Base-by-base conservation (phyloP, 2,888 invertebrate genomes). In the Ptilodon capucinus region DNA sequence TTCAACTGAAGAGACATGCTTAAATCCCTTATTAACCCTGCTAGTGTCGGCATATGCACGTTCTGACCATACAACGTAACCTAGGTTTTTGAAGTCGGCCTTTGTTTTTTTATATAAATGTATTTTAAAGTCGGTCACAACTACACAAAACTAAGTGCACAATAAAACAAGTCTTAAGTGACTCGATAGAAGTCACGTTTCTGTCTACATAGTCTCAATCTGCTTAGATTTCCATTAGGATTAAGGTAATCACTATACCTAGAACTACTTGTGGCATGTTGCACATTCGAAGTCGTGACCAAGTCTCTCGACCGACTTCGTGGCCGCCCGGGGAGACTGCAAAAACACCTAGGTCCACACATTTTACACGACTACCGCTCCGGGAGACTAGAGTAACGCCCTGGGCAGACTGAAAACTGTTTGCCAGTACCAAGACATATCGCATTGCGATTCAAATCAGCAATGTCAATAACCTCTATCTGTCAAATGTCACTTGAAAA, bases 271-370 rank as follows among this genome's bases (percentile, higher is more conserved):
- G 19, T 14, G 18, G 11, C 19, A 38, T 30, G 19, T 9, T 25
- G 32, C 45, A 42, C 46, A 57, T 42, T 45, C 39, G 8, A 62
- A 54, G 47, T 66, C 68, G 72, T 66, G 69, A 63, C 55, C 47
- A 48, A 54, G 54, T 57, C 49, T 57, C 46, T 54, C 54, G 51
- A 40, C 35, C 51, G 50, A 34, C 52, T 56, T 72, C 77, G 76
- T 79, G 79, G 64, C 63, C 47, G 76, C 81, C 75, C 57, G 71
- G 58, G 76, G 77, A 68, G 63, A n/a, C n/a, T 66, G 57, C 74
- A 70, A 73, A 68, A 69, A 72, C 69, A 17, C 56, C 49, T 64
- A 65, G 65, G 60, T 62, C 63, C 64, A 65, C 9, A 62, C 48
- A 48, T 42, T 35, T 46, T 55, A 49, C 40, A 56, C 68, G 61